Percentiles rank a stretch among this genome's conserved stretches.
Evolutionary conservation across 2,888 invertebrate species (phyloP).

Genomic region (Ectemnius continuus): DNA sequence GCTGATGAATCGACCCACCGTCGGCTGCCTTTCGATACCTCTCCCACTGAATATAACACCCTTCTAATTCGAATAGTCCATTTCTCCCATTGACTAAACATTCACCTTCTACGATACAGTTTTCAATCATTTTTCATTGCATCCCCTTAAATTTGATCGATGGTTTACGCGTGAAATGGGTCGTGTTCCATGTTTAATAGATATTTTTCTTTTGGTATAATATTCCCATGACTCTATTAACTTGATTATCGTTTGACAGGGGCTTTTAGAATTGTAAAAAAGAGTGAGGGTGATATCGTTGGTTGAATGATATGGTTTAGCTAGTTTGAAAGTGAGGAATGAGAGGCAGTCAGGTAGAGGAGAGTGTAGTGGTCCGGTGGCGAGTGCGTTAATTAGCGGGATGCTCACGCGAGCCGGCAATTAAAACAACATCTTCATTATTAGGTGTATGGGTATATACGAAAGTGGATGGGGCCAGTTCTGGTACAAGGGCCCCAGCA

Average conservation of each 20-base stretch:
- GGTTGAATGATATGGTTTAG: no score
- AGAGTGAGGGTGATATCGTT: no score
- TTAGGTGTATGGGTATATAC: conserved; percentile 69
- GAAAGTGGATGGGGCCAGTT: conserved; percentile 52
- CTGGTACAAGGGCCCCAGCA: conserved; percentile 24
- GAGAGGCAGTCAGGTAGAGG: conserved; percentile 58
- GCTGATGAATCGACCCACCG: conserved; percentile 60
- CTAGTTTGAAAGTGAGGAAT: neutral
- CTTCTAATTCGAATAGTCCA: neutral
- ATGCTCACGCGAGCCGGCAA: conserved; percentile 77
- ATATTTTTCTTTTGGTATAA: no score
- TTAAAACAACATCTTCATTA: conserved; percentile 78
- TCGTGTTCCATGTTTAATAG: no score
- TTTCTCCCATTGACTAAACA: no score
- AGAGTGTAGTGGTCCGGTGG: conserved; percentile 69
- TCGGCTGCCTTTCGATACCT: neutral
- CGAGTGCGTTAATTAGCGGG: conserved; percentile 77
- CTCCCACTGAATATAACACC: neutral
- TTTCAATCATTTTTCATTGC: neutral
- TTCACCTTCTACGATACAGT: neutral
- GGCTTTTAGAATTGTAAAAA: no score
- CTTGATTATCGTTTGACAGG: no score
- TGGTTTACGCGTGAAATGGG: no score
- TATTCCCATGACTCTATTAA: no score
- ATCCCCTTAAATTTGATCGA: no score